Conservation (phyloP, 2,888 invertebrate genomes). For the Morpho helenor region DNA sequence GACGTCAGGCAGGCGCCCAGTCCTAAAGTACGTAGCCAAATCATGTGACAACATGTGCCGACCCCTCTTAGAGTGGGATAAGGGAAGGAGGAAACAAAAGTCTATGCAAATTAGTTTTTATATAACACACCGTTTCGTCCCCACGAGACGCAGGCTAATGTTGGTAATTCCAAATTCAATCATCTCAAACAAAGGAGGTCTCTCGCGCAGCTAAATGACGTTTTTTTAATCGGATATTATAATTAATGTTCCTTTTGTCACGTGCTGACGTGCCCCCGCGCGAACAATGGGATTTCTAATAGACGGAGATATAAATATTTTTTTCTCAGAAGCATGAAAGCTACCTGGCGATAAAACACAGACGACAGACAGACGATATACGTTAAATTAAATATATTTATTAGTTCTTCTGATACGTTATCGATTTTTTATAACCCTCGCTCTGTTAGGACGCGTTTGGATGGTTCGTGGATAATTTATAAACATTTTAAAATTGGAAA, state of each 20-base stretch:
- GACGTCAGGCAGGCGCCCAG: too few species aligned
- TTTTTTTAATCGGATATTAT: conserved; percentile 80
- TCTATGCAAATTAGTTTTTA: conserved; percentile 18
- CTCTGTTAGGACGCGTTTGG: too few species aligned
- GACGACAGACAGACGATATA: conserved; percentile 61
- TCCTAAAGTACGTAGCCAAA: too few species aligned
- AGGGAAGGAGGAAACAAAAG: not conserved
- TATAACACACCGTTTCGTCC: conserved; percentile 19
- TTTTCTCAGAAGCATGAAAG: conserved; percentile 70
- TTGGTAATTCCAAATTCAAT: conserved; percentile 74
- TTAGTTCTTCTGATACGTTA: conserved; percentile 31
- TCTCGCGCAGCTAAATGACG: conserved; percentile 74
- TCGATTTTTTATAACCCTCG: not conserved
- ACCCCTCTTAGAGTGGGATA: too few species aligned
- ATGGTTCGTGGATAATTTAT: too few species aligned
- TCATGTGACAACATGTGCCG: too few species aligned
- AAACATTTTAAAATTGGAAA: too few species aligned
- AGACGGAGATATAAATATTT: conserved; percentile 76
- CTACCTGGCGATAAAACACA: conserved; percentile 76
- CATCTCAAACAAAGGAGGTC: conserved; percentile 74
- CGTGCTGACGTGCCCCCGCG: conserved; percentile 77
- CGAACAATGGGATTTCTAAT: conserved; percentile 77
- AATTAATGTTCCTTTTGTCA: conserved; percentile 80
- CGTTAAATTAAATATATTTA: conserved; percentile 73
- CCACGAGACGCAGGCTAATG: conserved; percentile 61